phyloP scores from a whole-genome alignment of 2,797 vertebrate species.

The Enteromius afrohamiltoni region DNA sequence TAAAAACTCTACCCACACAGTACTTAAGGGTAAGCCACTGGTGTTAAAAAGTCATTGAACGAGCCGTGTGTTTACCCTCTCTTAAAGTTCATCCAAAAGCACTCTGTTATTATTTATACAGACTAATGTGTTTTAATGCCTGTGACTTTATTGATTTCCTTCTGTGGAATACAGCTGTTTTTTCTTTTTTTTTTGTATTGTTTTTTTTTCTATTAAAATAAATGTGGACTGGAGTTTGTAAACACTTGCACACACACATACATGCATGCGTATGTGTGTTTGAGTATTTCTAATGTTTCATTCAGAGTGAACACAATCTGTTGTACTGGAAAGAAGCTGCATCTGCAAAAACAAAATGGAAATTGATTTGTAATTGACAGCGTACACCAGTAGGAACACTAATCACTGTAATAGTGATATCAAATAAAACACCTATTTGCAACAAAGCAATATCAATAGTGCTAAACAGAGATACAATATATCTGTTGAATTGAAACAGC shows the following conservation, averaged over 20 bases:
- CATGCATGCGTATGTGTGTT: too few relatives aligned
- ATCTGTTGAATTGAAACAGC: not conserved
- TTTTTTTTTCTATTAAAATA: too few relatives aligned
- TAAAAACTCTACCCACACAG: not conserved
- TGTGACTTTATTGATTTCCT: not conserved
- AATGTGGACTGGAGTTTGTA: too few relatives aligned
- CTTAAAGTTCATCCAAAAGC: not conserved
- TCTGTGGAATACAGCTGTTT: not conserved
- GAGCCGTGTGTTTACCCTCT: not conserved
- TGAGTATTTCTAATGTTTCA: not conserved
- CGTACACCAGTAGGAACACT: not conserved
- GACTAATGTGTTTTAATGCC: not conserved
- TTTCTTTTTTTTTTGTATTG: too few relatives aligned
- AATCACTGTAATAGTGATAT: not conserved
- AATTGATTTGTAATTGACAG: not conserved
- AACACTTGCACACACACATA: too few relatives aligned
- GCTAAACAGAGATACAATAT: not conserved
- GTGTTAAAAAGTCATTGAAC: not conserved
- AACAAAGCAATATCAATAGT: not conserved
- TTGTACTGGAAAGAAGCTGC: not conserved
- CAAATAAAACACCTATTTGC: not conserved
- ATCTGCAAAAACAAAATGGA: conserved; percentile 4
- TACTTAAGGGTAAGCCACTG: not conserved
- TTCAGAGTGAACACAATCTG: not conserved
- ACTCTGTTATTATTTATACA: not conserved